Evolutionary conservation across 2,797 vertebrate species (phyloP).

Genomic region (Xiphorhynchus erythropygius): DNA sequence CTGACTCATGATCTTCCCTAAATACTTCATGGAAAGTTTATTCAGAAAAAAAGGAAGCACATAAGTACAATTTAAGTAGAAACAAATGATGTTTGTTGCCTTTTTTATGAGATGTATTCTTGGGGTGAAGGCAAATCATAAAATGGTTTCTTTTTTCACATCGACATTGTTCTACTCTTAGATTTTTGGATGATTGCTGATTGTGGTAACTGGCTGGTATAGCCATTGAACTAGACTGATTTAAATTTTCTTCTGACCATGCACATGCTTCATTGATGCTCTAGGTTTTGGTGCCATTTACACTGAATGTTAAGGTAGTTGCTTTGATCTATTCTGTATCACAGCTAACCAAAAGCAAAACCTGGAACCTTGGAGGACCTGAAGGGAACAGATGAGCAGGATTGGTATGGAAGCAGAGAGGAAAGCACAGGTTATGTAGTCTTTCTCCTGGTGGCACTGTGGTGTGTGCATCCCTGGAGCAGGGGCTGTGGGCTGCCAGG

Average conservation of each 20-base stretch:
- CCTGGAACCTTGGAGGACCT: not conserved
- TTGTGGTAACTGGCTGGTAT: not conserved
- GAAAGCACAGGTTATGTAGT: accelerated
- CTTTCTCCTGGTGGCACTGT: not conserved
- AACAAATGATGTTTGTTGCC: conserved; percentile 49
- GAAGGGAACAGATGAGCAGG: not conserved
- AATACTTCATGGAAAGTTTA: conserved; percentile 59
- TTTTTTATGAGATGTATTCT: conserved; percentile 42
- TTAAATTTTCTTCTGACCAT: not conserved
- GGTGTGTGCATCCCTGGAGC: not conserved
- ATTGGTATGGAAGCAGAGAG: not conserved
- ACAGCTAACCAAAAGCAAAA: not conserved
- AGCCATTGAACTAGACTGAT: not conserved
- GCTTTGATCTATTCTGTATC: not conserved
- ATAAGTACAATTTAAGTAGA: conserved; percentile 42
- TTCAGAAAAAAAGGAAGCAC: conserved; percentile 9
- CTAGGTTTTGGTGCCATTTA: not conserved
- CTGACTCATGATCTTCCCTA: not conserved
- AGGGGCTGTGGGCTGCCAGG: accelerated
- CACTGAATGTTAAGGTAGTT: not conserved
- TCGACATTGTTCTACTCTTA: not conserved
- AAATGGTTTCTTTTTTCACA: not conserved
- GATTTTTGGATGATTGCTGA: not conserved
- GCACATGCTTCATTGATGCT: not conserved
- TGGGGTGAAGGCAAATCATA: not conserved